phyloP scores from a whole-genome alignment of 2,888 invertebrate genomes.

The Fissipunctia ypsillon region DNA sequence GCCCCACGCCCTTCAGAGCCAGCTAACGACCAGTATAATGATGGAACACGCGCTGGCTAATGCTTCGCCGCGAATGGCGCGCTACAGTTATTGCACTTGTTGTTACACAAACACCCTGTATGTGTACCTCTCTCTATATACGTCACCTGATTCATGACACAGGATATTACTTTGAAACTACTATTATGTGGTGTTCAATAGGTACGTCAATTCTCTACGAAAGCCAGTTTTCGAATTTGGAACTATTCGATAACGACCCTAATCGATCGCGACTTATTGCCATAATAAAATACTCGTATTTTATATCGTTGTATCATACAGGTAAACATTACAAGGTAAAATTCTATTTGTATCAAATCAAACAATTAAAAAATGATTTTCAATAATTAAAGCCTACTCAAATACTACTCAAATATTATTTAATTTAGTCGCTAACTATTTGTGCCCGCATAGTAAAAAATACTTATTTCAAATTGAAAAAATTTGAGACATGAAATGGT shows the following conservation, averaged over 20 bases:
- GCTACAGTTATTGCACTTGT: conserved; percentile 48
- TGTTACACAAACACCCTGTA: conserved; percentile 10
- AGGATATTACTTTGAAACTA: conserved; percentile 25
- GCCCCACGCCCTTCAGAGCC: conserved; percentile 2
- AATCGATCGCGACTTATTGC: no score
- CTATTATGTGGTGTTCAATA: neutral
- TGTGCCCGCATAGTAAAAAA: neutral
- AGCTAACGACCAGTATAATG: conserved; percentile 62
- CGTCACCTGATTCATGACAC: conserved; percentile 24
- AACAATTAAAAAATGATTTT: neutral
- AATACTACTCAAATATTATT: neutral
- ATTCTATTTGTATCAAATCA: neutral
- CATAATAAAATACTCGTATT: neutral
- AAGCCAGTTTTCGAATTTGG: neutral
- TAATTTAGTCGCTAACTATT: neutral
- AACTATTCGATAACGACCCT: neutral
- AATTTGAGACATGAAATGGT: neutral
- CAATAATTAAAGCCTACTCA: neutral
- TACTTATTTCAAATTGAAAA: neutral
- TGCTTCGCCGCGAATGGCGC: conserved; percentile 46
- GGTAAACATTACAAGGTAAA: no score
- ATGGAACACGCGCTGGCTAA: conserved; percentile 60
- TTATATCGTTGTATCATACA: no score
- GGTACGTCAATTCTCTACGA: neutral
- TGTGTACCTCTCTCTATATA: neutral